Base-by-base conservation (phyloP, 2,888 invertebrate genomes). In the Labia minor region DNA sequence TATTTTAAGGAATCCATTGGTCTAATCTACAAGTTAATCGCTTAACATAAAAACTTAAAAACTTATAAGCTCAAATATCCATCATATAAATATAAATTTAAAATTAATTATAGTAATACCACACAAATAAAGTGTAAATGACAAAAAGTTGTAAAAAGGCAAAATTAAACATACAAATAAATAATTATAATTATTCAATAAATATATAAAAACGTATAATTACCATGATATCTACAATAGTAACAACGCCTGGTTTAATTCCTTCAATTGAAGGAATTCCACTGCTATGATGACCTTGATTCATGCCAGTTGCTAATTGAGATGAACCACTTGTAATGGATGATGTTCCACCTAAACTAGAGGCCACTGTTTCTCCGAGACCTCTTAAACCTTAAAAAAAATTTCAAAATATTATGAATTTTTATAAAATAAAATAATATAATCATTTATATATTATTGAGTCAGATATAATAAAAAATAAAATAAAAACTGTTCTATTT, bases 351-450 rank as follows among this genome's bases (percentile, higher is more conserved):
- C 49, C 49, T 14, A 95, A 78, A 74, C 92, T 95, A 72, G 89
- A 92, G 0, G 95, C 94, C 61, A 96, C 92, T 63, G 89, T 92
- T 78, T 95, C 95, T 14, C 95, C 91, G 69, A 96, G 81, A 68
- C 92, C 93, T 0, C 92, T 86, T 66, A 96, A 78, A 0, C 95
- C 95, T 77, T 49, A 49, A 8, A 33, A 33, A 8, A 11, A 33
- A 33, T 33, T n/a, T n/a, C n/a, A 72, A 66, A 62, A 16, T 63
- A 68, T 26, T 1, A 21, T 19, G 3, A 16, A 26, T 65, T 11
- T 10, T 66, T n/a, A 19, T 18, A 11, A 11, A 63, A 63, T 11
- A 19, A 10, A 16, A 18, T 14, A 37, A 64, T 64, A 14, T 65
- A 8, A 20, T 16, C 65, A 68, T 64, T 66, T 21, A 18, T 10